These are phyloP conservation scores for Akabosia matsudoensis DNA, from an alignment of 1,140 invertebrate species.

Conservation along the genomic window DNA sequence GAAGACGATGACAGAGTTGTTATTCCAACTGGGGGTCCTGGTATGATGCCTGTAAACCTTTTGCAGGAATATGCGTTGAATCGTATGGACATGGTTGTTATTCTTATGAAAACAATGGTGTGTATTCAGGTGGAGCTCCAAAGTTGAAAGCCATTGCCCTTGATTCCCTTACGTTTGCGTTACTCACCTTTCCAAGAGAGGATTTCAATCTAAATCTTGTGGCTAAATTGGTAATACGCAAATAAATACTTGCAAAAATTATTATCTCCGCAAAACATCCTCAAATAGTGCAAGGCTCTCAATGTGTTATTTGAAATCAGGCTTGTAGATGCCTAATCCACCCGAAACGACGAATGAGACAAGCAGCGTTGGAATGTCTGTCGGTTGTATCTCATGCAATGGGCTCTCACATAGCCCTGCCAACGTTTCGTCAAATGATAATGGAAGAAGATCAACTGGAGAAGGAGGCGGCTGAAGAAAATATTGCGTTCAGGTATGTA, in stretches of 20 bases:
- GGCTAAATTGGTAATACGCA: slow-evolving; percentile 53
- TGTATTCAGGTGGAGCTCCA: slow-evolving; percentile 14
- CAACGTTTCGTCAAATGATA: slow-evolving; percentile 43
- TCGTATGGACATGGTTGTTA: too few species aligned
- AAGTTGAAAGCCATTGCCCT: slow-evolving; percentile 38
- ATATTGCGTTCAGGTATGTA: not conserved
- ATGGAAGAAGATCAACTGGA: slow-evolving; percentile 19
- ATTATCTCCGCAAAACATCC: not conserved
- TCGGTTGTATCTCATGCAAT: slow-evolving; percentile 72
- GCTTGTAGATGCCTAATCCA: slow-evolving; percentile 63
- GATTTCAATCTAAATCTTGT: slow-evolving; percentile 69
- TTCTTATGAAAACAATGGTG: too few species aligned
- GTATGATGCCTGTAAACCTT: not conserved
- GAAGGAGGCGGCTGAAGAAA: not conserved
- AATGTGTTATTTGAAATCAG: slow-evolving; percentile 41
- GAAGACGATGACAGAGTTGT: slow-evolving; percentile 12
- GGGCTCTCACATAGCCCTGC: slow-evolving; percentile 52
- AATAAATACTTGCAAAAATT: not conserved
- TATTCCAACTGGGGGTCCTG: slow-evolving; percentile 7
- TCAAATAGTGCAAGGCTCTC: not conserved
- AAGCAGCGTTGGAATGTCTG: slow-evolving; percentile 74
- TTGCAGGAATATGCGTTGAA: too few species aligned
- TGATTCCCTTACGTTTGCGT: slow-evolving; percentile 55
- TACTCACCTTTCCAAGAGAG: slow-evolving; percentile 74
- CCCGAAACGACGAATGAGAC: slow-evolving; percentile 68